Conservation (phyloP, 30 jellyfish, hydroid and myxozoan species). For the Chrysaora quinquecirrha region DNA sequence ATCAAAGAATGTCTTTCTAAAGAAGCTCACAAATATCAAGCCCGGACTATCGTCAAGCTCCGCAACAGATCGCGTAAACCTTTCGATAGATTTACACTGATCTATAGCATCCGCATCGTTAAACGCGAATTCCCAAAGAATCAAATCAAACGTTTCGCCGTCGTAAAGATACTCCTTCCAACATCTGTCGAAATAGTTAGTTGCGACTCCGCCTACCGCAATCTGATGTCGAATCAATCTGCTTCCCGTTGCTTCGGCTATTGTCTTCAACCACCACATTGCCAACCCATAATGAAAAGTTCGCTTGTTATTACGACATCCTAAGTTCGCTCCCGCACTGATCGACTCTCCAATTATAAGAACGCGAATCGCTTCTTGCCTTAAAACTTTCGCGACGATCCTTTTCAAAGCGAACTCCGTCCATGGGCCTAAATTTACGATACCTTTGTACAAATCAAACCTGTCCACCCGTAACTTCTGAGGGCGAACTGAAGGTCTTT, state of each 20-base stretch:
- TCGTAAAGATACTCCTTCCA: slow-evolving; percentile 83
- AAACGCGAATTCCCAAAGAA: slow-evolving; percentile 89
- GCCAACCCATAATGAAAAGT: slow-evolving; percentile 83
- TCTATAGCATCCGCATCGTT: slow-evolving; percentile 73
- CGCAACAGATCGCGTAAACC: slow-evolving; percentile 67
- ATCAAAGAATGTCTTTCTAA: slow-evolving; percentile 54
- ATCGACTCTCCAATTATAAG: slow-evolving; percentile 86
- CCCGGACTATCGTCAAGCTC: slow-evolving; percentile 50
- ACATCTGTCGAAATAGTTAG: slow-evolving; percentile 82
- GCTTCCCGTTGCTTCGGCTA: slow-evolving; percentile 80
- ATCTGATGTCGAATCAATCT: slow-evolving; percentile 69
- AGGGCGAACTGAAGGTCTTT: slow-evolving; percentile 36
- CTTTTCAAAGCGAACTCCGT: slow-evolving; percentile 61
- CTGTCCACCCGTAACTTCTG: slow-evolving; percentile 55
- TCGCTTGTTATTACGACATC: slow-evolving; percentile 72
- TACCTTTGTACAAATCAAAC: slow-evolving; percentile 66
- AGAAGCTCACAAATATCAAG: slow-evolving; percentile 58
- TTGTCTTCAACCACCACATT: slow-evolving; percentile 87
- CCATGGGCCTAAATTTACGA: slow-evolving; percentile 73
- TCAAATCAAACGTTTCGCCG: slow-evolving; percentile 80
- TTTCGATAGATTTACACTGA: slow-evolving; percentile 56
- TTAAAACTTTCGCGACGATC: slow-evolving; percentile 61
- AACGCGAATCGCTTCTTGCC: slow-evolving; percentile 53
- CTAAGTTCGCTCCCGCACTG: slow-evolving; percentile 94
- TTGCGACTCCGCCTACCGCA: slow-evolving; percentile 96